A percentile compares a stretch with the other conserved stretches of the same genome.
phyloP scores from a whole-genome alignment of 2,888 invertebrate genomes.

The Drosophila conformis region DNA sequence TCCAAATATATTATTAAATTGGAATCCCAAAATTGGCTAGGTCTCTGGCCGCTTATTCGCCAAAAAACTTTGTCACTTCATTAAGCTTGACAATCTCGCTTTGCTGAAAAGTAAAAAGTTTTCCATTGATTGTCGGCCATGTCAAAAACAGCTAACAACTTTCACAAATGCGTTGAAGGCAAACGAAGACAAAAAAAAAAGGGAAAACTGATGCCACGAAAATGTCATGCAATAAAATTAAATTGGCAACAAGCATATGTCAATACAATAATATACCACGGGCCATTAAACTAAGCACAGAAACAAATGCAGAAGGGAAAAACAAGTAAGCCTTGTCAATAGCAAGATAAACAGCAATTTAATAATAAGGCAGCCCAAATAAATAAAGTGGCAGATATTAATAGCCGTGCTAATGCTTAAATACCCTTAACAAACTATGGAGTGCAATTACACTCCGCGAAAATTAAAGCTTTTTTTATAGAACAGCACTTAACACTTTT shows the following conservation, averaged over 20 bases:
- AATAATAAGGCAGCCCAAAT: slow-evolving; percentile 58
- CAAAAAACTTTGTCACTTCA: slow-evolving; percentile 15
- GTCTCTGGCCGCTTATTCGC: background rate
- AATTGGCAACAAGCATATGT: slow-evolving; percentile 66
- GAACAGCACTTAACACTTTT: background rate
- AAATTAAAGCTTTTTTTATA: background rate
- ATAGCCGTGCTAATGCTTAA: background rate
- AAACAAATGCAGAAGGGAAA: slow-evolving; percentile 9
- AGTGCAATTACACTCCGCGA: background rate
- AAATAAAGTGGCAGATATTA: slow-evolving; percentile 42
- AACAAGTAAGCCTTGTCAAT: slow-evolving; percentile 32
- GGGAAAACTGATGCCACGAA: slow-evolving; percentile 12
- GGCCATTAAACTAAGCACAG: slow-evolving; percentile 43
- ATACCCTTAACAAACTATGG: slow-evolving; percentile 29
- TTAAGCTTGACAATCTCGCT: background rate
- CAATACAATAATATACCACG: slow-evolving; percentile 50
- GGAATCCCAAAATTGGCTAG: background rate
- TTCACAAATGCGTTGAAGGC: background rate
- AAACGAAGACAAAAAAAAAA: background rate
- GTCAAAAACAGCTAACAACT: slow-evolving; percentile 22
- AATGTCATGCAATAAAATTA: slow-evolving; percentile 28
- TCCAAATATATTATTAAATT: background rate
- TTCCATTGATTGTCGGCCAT: slow-evolving; percentile 15
- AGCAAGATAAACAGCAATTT: slow-evolving; percentile 65
- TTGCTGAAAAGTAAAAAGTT: slow-evolving; percentile 30